Percentiles rank a stretch among this genome's conserved stretches.
These are phyloP conservation scores for Tenebrosternarchus preto DNA, from an alignment of 2,113 vertebrate species.

Conservation along the genomic window DNA sequence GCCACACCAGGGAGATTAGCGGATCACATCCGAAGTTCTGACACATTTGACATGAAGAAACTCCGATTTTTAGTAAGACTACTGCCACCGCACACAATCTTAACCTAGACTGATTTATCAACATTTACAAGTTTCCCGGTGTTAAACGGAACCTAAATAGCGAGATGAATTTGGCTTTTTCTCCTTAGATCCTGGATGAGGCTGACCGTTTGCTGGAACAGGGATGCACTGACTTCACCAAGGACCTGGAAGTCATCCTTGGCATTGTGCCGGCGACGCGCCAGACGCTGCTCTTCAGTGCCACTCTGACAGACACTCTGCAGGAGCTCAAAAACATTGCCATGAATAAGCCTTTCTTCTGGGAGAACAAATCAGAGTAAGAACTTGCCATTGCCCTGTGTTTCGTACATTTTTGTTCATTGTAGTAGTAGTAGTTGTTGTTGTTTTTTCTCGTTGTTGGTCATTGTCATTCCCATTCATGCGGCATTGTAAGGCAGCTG, in stretches of 20 bases:
- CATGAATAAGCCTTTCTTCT: conserved; percentile 89
- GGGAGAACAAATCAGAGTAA: conserved; percentile 88
- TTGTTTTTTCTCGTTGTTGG: too few relatives aligned
- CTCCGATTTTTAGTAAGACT: conserved; percentile 83
- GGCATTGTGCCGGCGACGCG: conserved; percentile 72
- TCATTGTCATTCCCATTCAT: too few relatives aligned
- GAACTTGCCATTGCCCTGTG: conserved; percentile 44
- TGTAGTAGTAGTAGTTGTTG: too few relatives aligned
- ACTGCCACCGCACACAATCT: background rate
- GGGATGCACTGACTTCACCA: conserved; percentile 87
- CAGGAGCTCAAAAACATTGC: conserved; percentile 82
- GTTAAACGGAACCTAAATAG: background rate
- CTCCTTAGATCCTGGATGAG: conserved; percentile 88
- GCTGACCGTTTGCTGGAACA: conserved; percentile 91
- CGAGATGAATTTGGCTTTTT: background rate
- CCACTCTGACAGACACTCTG: conserved; percentile 88
- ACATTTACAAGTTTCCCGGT: background rate
- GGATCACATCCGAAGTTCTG: conserved; percentile 89
- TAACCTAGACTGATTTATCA: background rate
- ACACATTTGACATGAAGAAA: conserved; percentile 85
- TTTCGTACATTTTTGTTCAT: too few relatives aligned
- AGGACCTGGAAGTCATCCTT: conserved; percentile 88
- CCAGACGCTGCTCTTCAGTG: conserved; percentile 92
- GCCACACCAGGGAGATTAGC: conserved; percentile 90
- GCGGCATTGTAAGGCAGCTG: too few relatives aligned